These are phyloP conservation scores for Montipora foliosa DNA, from an alignment of 64 coral and sea anemone genomes.

Conservation along the genomic window DNA sequence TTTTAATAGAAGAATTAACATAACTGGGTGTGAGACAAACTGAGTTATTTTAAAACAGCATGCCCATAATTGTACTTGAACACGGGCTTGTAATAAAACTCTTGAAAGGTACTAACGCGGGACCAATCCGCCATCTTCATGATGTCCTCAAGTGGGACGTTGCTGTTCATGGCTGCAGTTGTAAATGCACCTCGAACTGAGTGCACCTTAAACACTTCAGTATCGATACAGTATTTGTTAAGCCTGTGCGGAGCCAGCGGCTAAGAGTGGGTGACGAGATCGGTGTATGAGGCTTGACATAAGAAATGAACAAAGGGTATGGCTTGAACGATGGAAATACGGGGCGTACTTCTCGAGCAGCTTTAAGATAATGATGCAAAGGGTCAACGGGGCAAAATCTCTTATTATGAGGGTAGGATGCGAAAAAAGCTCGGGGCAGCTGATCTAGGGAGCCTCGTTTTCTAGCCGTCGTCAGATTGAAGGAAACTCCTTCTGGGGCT, in stretches of 20 bases:
- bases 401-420: background rate
- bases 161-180: conserved; percentile 9
- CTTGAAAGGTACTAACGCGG: background rate
- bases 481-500: conserved; percentile 33
- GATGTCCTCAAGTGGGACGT: background rate
- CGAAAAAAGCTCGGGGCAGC: background rate
- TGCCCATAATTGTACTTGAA: conserved; percentile 24
- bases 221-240: conserved; percentile 30
- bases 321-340: background rate
- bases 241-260: conserved; percentile 33
- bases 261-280: background rate
- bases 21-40: no score
- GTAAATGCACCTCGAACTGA: conserved; percentile 5
- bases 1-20: no score
- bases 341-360: conserved; percentile 13
- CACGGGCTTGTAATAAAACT: conserved; percentile 57
- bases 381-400: background rate
- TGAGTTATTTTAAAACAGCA: background rate
- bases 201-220: no score
- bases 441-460: background rate
- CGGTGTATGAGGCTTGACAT: background rate
- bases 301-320: background rate
- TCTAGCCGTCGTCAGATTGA: background rate
- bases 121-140: conserved; percentile 60
- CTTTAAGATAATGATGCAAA: background rate